These are phyloP conservation scores for Nothobranchius kuhntae DNA, from an alignment of 2,113 vertebrate genomes.

Conservation along the genomic window DNA sequence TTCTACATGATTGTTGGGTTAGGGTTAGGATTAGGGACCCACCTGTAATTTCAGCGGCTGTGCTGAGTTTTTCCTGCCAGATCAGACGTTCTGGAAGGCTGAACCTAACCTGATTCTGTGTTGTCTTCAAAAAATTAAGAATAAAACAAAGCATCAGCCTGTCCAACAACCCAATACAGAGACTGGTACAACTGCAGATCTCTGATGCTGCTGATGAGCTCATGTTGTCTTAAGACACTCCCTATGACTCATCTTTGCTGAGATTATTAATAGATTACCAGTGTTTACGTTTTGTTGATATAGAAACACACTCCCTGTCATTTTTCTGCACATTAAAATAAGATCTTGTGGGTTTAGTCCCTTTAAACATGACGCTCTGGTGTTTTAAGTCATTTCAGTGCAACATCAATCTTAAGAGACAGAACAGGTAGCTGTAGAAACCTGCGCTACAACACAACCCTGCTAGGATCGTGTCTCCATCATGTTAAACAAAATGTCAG, in stretches of 20 bases:
- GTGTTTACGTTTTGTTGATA: conserved; percentile 33
- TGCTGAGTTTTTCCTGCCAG: not conserved
- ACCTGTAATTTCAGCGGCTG: conserved; percentile 1
- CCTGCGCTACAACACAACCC: not conserved
- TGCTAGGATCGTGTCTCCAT: not conserved
- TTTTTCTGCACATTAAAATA: conserved; percentile 23
- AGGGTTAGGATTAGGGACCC: not conserved
- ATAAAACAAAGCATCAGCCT: not conserved
- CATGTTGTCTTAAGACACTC: conserved; percentile 27
- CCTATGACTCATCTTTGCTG: conserved; percentile 51
- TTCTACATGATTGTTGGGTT: too few relatives aligned
- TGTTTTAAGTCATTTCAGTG: conserved; percentile 10
- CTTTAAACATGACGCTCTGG: not conserved
- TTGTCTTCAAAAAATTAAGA: too few relatives aligned
- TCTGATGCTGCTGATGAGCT: conserved; percentile 3
- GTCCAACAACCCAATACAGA: not conserved
- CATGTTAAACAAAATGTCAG: conserved; percentile 14
- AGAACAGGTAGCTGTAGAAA: not conserved
- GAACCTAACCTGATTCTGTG: not conserved
- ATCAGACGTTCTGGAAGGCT: conserved; percentile 16
- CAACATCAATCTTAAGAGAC: not conserved
- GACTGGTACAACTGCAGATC: not conserved
- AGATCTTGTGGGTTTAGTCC: not conserved
- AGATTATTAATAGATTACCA: not conserved
- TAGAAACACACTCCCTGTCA: conserved; percentile 29